Percentiles rank a stretch among this genome's conserved stretches.
phyloP scores from a whole-genome alignment of 37 sponge, comb jelly and placozoan species.

The Aplysina aerophoba region DNA sequence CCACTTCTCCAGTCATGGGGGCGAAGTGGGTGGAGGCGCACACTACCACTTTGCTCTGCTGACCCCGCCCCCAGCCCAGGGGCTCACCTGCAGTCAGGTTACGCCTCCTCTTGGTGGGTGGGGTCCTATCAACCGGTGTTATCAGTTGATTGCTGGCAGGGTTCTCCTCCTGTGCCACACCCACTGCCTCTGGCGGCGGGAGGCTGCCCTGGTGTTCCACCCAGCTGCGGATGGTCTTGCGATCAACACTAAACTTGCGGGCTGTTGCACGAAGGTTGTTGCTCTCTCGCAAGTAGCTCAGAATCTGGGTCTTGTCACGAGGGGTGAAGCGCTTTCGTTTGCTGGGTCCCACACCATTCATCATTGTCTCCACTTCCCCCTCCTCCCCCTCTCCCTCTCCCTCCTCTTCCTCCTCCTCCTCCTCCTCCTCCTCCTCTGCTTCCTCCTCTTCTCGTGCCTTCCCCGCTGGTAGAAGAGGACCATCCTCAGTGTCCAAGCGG shows the following conservation, averaged over 20 bases:
- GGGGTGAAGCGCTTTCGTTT: constrained; percentile 20
- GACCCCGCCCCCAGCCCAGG: no score
- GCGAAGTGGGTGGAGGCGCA: no score
- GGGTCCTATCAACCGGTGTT: background rate
- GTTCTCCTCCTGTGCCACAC: background rate
- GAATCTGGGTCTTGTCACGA: constrained; percentile 5
- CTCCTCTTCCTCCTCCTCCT: no score
- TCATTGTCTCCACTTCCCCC: background rate
- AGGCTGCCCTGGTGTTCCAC: constrained; percentile 18
- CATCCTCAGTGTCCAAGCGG: no score
- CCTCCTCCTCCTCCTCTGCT: no score
- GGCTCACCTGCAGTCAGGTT: constrained; percentile 24
- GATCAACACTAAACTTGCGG: constrained; percentile 20
- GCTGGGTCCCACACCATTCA: background rate
- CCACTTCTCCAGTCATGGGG: no score
- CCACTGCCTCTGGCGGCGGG: background rate
- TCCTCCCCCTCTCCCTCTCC: no score
- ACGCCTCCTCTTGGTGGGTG: constrained; percentile 3
- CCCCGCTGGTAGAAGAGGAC: no score
- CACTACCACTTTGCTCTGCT: no score
- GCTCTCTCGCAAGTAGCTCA: constrained; percentile 4
- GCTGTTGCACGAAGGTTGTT: constrained; percentile 21
- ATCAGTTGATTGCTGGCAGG: background rate
- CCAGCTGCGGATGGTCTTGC: constrained; percentile 30
- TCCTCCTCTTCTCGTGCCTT: no score